phyloP scores from a whole-genome alignment of 2,113 vertebrate genomes.

The Chauna torquata region DNA sequence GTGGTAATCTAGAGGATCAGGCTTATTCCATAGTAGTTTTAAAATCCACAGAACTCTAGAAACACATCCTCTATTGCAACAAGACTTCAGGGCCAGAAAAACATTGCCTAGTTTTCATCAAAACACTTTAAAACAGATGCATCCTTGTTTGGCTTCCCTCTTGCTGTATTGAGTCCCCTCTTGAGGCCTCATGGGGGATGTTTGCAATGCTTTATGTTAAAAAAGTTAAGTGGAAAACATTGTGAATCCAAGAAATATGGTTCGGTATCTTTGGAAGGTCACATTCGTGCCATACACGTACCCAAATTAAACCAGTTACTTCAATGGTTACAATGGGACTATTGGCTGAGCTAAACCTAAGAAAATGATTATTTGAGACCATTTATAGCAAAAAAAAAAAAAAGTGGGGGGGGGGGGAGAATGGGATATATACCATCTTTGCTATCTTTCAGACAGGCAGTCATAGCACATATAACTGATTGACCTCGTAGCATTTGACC shows the following conservation, averaged over 20 bases:
- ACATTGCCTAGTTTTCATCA: not conserved
- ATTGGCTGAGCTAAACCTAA: not conserved
- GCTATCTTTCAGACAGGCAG: not conserved
- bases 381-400: not conserved
- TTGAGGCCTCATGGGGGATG: not conserved
- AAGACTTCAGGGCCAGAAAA: not conserved
- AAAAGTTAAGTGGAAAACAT: not conserved
- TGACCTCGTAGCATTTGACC: not conserved
- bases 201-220: not conserved
- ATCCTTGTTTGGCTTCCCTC: not conserved
- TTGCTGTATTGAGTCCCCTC: not conserved
- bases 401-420: too few relatives aligned
- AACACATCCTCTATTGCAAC: not conserved
- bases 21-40: not conserved
- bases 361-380: not conserved
- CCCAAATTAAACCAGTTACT: not conserved
- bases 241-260: not conserved
- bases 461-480: not conserved
- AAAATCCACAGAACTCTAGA: not conserved
- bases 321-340: not conserved
- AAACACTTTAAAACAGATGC: not conserved
- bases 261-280: not conserved
- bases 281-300: not conserved
- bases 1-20: not conserved
- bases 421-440: not conserved